Evolutionary conservation across 1,140 invertebrate species (phyloP).

Genomic region (Bombus confusus): DNA sequence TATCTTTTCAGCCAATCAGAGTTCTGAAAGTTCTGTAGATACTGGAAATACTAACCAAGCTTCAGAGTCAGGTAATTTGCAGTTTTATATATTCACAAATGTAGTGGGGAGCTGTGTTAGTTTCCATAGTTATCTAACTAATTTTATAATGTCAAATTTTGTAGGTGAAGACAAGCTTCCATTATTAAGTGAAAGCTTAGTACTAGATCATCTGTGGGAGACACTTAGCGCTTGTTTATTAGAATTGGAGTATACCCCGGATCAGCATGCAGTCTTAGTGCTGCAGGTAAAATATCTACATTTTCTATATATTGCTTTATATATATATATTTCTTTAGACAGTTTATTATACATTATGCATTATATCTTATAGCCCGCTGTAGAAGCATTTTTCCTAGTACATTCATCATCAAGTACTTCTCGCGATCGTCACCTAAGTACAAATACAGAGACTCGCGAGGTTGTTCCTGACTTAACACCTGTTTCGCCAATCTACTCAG

Average conservation of each 20-base stretch:
- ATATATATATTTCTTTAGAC: neutral
- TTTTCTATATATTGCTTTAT: neutral
- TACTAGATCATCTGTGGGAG: slow-evolving; percentile 90
- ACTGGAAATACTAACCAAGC: slow-evolving; percentile 67
- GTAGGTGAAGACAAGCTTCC: slow-evolving; percentile 81
- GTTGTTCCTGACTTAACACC: slow-evolving; percentile 77
- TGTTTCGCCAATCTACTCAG: slow-evolving; percentile 78
- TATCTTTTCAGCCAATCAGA: slow-evolving; percentile 57
- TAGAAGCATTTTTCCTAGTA: slow-evolving; percentile 96
- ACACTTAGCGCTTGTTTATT: slow-evolving; percentile 91
- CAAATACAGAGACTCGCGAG: slow-evolving; percentile 74
- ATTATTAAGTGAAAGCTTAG: slow-evolving; percentile 88
- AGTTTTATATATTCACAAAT: neutral
- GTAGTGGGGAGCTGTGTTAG: too few species aligned
- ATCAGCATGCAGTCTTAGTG: slow-evolving; percentile 96
- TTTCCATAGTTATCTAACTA: neutral
- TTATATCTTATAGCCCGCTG: slow-evolving; percentile 87
- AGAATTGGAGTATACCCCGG: slow-evolving; percentile 93
- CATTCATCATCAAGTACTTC: slow-evolving; percentile 87
- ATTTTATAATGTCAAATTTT: slow-evolving; percentile 6
- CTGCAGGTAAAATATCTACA: slow-evolving; percentile 84
- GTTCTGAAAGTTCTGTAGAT: slow-evolving; percentile 73
- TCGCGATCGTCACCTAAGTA: slow-evolving; percentile 73
- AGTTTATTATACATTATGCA: neutral
- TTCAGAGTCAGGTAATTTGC: slow-evolving; percentile 62